phyloP scores from a whole-genome alignment of 2,113 vertebrate genomes.

The Ibidorhyncha struthersii region DNA sequence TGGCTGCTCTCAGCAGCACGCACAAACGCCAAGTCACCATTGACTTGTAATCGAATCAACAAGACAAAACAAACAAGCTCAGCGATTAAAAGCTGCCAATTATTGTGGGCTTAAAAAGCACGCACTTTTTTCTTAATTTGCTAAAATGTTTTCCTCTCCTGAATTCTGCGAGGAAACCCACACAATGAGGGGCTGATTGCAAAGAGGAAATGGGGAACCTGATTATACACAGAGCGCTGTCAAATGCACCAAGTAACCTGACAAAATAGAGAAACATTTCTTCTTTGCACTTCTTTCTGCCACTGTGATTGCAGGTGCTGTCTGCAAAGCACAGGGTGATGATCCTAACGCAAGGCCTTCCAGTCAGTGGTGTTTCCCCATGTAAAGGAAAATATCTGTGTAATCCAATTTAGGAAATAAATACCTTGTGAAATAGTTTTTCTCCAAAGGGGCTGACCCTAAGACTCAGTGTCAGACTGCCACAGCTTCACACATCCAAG shows the following conservation, averaged over 20 bases:
- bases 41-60: neutral
- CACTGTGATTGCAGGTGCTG: neutral
- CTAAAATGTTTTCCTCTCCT: neutral
- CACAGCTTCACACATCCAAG: fast-evolving
- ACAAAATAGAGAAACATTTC: neutral
- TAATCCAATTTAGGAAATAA: neutral
- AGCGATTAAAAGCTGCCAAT: neutral
- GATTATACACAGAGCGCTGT: neutral
- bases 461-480: neutral
- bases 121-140: neutral
- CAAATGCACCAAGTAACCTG: neutral
- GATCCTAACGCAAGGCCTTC: neutral
- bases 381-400: fast-evolving
- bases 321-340: neutral
- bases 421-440: neutral
- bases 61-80: neutral
- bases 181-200: neutral
- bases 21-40: neutral
- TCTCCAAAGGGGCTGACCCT: neutral
- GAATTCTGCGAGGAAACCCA: neutral
- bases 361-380: neutral
- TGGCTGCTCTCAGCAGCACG: neutral
- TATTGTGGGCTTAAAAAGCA: neutral
- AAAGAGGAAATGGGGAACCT: neutral
- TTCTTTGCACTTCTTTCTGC: neutral